Percentiles rank a stretch among this genome's conserved stretches.
Evolutionary conservation across 2,888 invertebrate species (phyloP).

Genomic region (Cyaniris semiargus): DNA sequence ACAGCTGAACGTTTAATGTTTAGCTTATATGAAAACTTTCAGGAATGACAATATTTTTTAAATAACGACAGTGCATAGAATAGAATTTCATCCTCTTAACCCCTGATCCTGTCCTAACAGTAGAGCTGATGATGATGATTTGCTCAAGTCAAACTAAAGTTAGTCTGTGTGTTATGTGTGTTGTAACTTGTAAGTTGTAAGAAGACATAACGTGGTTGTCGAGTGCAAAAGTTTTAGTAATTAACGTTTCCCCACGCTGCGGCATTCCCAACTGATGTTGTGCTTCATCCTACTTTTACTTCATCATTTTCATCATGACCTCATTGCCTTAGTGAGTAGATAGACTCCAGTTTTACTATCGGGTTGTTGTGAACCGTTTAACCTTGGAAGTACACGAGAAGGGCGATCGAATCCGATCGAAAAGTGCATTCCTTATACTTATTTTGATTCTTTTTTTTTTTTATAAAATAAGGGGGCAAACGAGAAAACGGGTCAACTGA

Average conservation of each 20-base stretch:
- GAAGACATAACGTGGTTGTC: background rate
- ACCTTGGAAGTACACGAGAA: too few relatives aligned
- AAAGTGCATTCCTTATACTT: too few relatives aligned
- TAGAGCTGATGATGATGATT: background rate
- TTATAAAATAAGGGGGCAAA: too few relatives aligned
- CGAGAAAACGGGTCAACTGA: too few relatives aligned
- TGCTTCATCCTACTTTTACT: background rate
- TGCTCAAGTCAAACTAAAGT: background rate
- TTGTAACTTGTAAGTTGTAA: background rate
- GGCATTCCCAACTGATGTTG: background rate
- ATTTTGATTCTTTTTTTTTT: too few relatives aligned
- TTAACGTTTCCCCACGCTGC: background rate
- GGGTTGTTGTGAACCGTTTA: too few relatives aligned
- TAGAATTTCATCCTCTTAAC: background rate
- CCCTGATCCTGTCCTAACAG: background rate
- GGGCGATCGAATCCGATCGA: too few relatives aligned
- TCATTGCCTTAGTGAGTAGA: too few relatives aligned
- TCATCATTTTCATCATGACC: background rate
- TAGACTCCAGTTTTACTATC: too few relatives aligned
- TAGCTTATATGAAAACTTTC: too few relatives aligned
- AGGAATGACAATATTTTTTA: background rate
- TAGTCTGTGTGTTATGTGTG: background rate
- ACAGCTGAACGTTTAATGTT: too few relatives aligned
- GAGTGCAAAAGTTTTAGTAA: constrained; percentile 12
- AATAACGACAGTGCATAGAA: background rate